phyloP scores from a whole-genome alignment of 2,113 vertebrate genomes.

The Uria lomvia region DNA sequence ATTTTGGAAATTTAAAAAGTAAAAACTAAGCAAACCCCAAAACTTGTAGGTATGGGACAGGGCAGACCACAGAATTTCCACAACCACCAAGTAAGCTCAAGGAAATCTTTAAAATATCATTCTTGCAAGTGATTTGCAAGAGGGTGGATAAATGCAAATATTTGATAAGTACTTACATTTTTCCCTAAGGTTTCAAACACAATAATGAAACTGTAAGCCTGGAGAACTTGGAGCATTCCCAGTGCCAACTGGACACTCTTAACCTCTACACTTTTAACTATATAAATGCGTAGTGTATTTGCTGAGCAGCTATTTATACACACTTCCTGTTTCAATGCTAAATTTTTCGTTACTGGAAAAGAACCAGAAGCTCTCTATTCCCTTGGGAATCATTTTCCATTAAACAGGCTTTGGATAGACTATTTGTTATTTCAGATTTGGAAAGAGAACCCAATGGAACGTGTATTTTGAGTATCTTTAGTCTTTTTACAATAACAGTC shows the following conservation, averaged over 20 bases:
- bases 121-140: not conserved
- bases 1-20: not conserved
- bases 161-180: conserved; percentile 58
- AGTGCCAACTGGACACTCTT: conserved; percentile 68
- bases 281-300: conserved; percentile 57
- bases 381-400: conserved; percentile 70
- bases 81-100: not conserved
- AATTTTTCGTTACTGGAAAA: conserved; percentile 66
- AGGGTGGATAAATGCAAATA: conserved; percentile 62
- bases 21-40: not conserved
- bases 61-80: not conserved
- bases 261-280: conserved; percentile 52
- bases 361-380: conserved; percentile 55
- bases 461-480: conserved; percentile 57
- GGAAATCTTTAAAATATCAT: not conserved
- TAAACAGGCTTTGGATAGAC: conserved; percentile 48
- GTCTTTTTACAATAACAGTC: conserved; percentile 43
- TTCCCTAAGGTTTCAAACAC: conserved; percentile 59
- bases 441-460: conserved; percentile 48
- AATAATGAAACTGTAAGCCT: conserved; percentile 14
- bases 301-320: conserved; percentile 66
- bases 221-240: conserved; percentile 56
- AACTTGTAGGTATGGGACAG: not conserved
- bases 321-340: conserved; percentile 67
- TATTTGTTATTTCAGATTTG: conserved; percentile 68